Percentiles rank a stretch among this genome's conserved stretches.
These are phyloP conservation scores for Conus canariensis DNA, from an alignment of 2,888 invertebrate species.

Conservation along the genomic window DNA sequence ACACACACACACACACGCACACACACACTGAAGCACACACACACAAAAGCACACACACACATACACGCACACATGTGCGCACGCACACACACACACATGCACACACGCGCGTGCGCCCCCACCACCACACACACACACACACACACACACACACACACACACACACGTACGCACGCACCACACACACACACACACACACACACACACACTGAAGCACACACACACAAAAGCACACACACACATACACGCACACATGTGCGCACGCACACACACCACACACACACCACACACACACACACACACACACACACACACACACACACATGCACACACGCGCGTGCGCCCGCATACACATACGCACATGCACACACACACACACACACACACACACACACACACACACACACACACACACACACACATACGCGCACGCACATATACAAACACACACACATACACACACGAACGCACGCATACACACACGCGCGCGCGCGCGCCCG, in stretches of 20 bases:
- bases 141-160: not conserved
- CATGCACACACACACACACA: not conserved
- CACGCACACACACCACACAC: no score
- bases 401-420: no score
- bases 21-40: not conserved
- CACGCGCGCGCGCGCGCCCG: no score
- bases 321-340: no score
- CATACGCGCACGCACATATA: no score
- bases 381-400: not conserved
- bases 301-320: not conserved
- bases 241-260: no score
- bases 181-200: no score
- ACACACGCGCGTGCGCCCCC: not conserved
- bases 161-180: no score
- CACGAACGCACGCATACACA: not conserved
- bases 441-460: not conserved
- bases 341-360: no score
- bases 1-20: not conserved
- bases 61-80: constrained; percentile 13
- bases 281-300: not conserved
- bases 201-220: no score
- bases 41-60: constrained; percentile 29
- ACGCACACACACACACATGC: not conserved
- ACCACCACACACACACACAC: not conserved
- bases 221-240: no score